Percentiles rank a stretch among this genome's conserved stretches.
These are phyloP conservation scores for Melanaphis sacchari DNA, from an alignment of 1,140 invertebrate species.

Conservation along the genomic window DNA sequence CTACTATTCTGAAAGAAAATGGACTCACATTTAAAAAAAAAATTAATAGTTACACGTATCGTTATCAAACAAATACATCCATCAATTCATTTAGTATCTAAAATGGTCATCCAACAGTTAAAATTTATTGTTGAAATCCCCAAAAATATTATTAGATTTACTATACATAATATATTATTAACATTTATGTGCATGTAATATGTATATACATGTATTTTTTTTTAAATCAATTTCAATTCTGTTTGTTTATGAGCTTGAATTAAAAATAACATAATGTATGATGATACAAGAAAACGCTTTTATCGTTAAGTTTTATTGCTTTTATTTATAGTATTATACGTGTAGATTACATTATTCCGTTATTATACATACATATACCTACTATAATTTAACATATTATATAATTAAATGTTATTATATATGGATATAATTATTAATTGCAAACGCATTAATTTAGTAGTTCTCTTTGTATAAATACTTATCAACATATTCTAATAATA, in stretches of 20 bases:
- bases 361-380: neutral
- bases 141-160: neutral
- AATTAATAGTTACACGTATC: neutral
- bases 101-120: neutral
- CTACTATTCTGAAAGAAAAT: too few relatives aligned
- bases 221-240: neutral
- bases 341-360: neutral
- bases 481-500: neutral
- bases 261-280: neutral
- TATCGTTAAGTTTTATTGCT: neutral
- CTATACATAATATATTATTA: neutral
- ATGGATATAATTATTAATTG: neutral
- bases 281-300: conserved; percentile 10
- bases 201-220: neutral
- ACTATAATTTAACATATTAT: neutral
- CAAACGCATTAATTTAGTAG: neutral
- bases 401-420: neutral
- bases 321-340: neutral
- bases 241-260: neutral
- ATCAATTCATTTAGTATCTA: neutral
- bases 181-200: too few relatives aligned
- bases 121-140: neutral
- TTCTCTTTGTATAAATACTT: neutral
- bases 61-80: neutral
- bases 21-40: neutral